Evolutionary conservation across 2,888 invertebrate genomes (phyloP).

Genomic region (Phyllotreta cruciferae): DNA sequence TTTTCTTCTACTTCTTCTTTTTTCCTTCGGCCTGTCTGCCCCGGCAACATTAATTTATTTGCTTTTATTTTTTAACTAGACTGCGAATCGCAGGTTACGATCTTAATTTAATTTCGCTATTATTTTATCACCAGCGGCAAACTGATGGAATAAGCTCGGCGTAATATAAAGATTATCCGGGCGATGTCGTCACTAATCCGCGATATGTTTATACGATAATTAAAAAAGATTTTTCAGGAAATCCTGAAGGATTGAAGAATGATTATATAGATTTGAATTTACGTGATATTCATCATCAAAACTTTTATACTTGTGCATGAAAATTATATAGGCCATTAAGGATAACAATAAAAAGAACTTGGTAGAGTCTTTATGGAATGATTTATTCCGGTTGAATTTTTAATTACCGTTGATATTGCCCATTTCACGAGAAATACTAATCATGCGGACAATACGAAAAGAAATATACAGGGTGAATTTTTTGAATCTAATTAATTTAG

Average conservation of each 20-base stretch:
- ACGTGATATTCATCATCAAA: no score
- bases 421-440: conserved; percentile 4
- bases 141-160: no score
- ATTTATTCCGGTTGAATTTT: conserved; percentile 17
- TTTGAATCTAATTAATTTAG: background rate
- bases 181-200: no score
- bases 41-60: background rate
- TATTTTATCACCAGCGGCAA: no score
- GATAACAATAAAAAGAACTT: conserved; percentile 17
- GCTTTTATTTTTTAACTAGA: no score
- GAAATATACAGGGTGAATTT: conserved; percentile 4
- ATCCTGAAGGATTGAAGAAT: no score
- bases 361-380: conserved; percentile 1
- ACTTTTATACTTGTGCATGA: conserved; percentile 18
- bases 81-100: no score
- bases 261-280: no score
- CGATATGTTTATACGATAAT: no score
- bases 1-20: background rate
- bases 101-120: no score
- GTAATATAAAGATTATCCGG: no score
- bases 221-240: no score
- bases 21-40: background rate
- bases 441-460: conserved; percentile 9
- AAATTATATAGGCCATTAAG: conserved; percentile 18
- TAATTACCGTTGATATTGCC: conserved; percentile 10